Conservation (phyloP, 2,888 invertebrate species). For the Euphydryas editha region DNA sequence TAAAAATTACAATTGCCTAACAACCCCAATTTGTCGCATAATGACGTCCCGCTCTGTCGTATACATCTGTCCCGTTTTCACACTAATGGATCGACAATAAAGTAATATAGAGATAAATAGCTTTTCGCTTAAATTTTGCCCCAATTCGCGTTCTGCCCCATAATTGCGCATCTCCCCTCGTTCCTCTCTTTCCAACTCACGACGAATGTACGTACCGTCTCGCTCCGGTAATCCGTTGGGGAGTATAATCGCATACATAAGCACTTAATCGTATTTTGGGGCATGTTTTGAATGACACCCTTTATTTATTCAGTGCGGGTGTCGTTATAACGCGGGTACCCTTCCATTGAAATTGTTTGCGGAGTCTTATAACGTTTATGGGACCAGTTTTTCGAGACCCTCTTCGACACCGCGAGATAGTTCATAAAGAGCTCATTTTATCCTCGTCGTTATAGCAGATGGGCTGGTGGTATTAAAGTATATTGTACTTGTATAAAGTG, state of each 20-base stretch:
- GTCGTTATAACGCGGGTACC: conserved; percentile 57
- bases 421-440: conserved; percentile 53
- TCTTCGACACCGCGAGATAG: conserved; percentile 43
- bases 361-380: conserved; percentile 68
- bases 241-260: conserved; percentile 79
- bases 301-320: conserved; percentile 77
- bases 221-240: conserved; percentile 69
- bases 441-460: conserved; percentile 60
- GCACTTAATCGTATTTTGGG: conserved; percentile 81
- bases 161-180: conserved; percentile 77
- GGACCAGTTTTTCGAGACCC: conserved; percentile 56
- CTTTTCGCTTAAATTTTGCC: conserved; percentile 81
- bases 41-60: conserved; percentile 31
- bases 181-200: conserved; percentile 54
- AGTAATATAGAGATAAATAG: conserved; percentile 81
- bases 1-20: conserved; percentile 39
- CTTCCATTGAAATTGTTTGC: conserved; percentile 76
- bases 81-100: conserved; percentile 81
- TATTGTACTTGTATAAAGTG: conserved; percentile 60
- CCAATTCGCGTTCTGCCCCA: conserved; percentile 74
- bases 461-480: conserved; percentile 63
- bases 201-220: conserved; percentile 42
- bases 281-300: conserved; percentile 66
- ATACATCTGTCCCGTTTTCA: conserved; percentile 51
- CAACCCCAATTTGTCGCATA: conserved; percentile 64